Percentiles rank a stretch among this genome's conserved stretches.
Conservation (phyloP, 2,797 vertebrate genomes). For the Heterohyrax brucei region DNA sequence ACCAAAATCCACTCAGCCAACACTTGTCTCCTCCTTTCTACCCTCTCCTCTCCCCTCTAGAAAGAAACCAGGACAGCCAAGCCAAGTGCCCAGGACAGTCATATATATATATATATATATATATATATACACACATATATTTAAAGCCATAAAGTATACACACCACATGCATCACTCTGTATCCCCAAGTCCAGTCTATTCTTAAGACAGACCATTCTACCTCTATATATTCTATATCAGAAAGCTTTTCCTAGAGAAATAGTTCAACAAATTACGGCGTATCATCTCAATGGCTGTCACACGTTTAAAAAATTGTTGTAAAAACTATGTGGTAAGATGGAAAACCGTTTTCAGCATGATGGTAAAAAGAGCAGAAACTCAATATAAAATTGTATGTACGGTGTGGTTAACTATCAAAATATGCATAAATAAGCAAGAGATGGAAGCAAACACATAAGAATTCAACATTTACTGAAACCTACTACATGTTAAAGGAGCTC, state of each 20-base stretch:
- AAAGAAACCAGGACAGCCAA: too few relatives aligned
- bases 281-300: not conserved
- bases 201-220: not conserved
- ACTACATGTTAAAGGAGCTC: not conserved
- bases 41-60: too few relatives aligned
- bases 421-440: not conserved
- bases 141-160: too few relatives aligned
- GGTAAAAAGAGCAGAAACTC: conserved; percentile 12
- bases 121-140: too few relatives aligned
- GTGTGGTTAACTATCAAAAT: not conserved
- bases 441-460: not conserved
- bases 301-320: conserved; percentile 28
- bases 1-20: too few relatives aligned
- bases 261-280: not conserved
- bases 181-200: too few relatives aligned
- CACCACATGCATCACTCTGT: too few relatives aligned
- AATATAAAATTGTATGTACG: not conserved
- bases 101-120: too few relatives aligned
- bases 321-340: not conserved
- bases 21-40: too few relatives aligned
- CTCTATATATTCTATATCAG: not conserved
- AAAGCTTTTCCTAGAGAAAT: not conserved
- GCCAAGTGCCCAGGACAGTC: too few relatives aligned
- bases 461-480: not conserved
- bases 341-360: not conserved